phyloP scores from a whole-genome alignment of 2,113 vertebrate genomes.

The Sylvietta virens region DNA sequence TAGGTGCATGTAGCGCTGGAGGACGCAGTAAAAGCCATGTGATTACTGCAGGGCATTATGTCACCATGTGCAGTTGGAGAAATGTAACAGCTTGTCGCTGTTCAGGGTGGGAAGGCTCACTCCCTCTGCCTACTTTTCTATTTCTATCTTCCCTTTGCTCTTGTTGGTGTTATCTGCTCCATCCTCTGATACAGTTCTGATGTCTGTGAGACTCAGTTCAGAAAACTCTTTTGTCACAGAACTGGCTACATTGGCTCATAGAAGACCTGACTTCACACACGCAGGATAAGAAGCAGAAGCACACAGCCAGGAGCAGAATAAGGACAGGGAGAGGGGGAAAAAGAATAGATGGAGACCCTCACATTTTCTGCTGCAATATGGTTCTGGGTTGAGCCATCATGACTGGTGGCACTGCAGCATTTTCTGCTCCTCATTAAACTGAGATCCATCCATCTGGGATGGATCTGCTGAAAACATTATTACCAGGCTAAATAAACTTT shows the following conservation, averaged over 20 bases:
- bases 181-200: neutral
- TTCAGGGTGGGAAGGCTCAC: neutral
- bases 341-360: neutral
- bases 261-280: neutral
- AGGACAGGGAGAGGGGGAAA: neutral
- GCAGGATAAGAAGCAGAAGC: neutral
- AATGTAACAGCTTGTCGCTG: neutral
- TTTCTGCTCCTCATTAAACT: neutral
- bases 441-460: too few species aligned
- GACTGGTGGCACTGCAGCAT: neutral
- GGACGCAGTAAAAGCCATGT: neutral
- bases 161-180: neutral
- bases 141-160: neutral
- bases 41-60: neutral
- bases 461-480: neutral
- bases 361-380: neutral
- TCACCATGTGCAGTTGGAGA: neutral
- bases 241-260: neutral
- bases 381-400: neutral
- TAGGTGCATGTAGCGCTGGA: accelerated
- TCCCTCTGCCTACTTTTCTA: neutral
- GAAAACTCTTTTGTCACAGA: neutral
- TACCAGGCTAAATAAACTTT: neutral
- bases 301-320: neutral
- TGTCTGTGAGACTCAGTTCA: neutral